Base-by-base conservation (phyloP, 2,797 vertebrate species). In the Falco rusticolus region DNA sequence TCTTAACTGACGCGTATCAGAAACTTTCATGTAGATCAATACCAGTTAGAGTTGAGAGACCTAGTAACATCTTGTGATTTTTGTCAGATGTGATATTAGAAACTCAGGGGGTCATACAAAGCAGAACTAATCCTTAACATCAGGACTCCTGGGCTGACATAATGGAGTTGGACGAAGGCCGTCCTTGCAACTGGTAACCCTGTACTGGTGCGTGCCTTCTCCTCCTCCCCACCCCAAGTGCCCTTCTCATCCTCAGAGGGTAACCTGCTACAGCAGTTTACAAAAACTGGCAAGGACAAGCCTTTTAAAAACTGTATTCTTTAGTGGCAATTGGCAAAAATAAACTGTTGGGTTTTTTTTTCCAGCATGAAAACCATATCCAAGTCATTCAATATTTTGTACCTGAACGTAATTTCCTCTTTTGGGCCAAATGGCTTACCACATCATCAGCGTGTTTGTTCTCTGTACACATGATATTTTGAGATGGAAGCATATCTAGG, bases 91-190 rank as follows among this genome's bases (percentile, higher is more conserved):
- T 68, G 85, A 29, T 86, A 79, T 28, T 89, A 84, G 71, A 90
- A 86, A 66, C 51, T 77, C 80, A 86, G 72, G 66, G 61, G 69
- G 34, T 90, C 70, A 74, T 65, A 77, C 56, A 87, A 94, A 94
- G 84, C 93, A 91, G 93, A 96, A 95, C 81, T 93, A 95, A 95
- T 94, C 50, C 69, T 88, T 95, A 97, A 84, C 88, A 96, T 94
- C 89, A 89, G 91, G 83, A 68, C 81, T 95, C 54, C 70, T 59
- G 69, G 51, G 16, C 54, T 93, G 91, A 95, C 72, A 93, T 80
- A 88, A 89, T 64, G 39, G 64, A 78, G 20, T 80, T 96, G 93
- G 94, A 84, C 77, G 50, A 85, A 86, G 65, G 84, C 89, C 82
- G 87, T 64, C 57, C 45, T 57, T 82, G 50, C 66, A 92, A 53